Evolutionary conservation across 2,797 vertebrate species (phyloP).

Genomic region (Centroberyx gerrardi): DNA sequence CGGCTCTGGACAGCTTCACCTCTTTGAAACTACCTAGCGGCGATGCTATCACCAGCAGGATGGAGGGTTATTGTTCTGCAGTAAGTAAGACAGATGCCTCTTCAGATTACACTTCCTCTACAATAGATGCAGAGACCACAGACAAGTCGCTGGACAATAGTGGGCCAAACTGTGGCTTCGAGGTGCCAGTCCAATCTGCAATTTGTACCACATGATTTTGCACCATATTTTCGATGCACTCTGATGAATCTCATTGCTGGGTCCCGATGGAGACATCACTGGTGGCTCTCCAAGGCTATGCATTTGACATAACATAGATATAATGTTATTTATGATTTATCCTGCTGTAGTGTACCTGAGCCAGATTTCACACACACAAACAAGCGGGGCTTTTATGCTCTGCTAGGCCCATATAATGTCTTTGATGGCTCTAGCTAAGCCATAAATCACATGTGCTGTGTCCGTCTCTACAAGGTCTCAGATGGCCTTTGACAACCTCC

Average conservation of each 20-base stretch:
- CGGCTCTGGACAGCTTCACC: constrained; percentile 55
- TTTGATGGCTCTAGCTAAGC: constrained; percentile 68
- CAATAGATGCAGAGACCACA: constrained; percentile 41
- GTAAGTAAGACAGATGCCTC: constrained; percentile 56
- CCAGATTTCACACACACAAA: constrained; percentile 61
- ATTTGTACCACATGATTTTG: neutral
- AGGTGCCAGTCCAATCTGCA: neutral
- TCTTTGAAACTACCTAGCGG: constrained; percentile 47
- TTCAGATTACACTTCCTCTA: constrained; percentile 51
- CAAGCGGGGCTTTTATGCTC: constrained; percentile 79
- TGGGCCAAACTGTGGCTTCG: constrained; percentile 18
- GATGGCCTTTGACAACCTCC: constrained; percentile 64
- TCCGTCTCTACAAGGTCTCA: constrained; percentile 49
- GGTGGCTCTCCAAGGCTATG: constrained; percentile 29
- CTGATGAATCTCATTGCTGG: constrained; percentile 9
- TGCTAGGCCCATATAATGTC: constrained; percentile 88
- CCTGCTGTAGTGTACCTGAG: constrained; percentile 75
- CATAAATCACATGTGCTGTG: neutral
- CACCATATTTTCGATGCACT: constrained; percentile 8
- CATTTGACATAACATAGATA: constrained; percentile 35
- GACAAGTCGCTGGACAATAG: constrained; percentile 28
- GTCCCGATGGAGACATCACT: constrained; percentile 2
- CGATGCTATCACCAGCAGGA: constrained; percentile 50
- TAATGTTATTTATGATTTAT: constrained; percentile 45
- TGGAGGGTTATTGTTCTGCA: constrained; percentile 40